phyloP scores from a whole-genome alignment of 2,888 invertebrate species.

The Sialis fuliginosa region DNA sequence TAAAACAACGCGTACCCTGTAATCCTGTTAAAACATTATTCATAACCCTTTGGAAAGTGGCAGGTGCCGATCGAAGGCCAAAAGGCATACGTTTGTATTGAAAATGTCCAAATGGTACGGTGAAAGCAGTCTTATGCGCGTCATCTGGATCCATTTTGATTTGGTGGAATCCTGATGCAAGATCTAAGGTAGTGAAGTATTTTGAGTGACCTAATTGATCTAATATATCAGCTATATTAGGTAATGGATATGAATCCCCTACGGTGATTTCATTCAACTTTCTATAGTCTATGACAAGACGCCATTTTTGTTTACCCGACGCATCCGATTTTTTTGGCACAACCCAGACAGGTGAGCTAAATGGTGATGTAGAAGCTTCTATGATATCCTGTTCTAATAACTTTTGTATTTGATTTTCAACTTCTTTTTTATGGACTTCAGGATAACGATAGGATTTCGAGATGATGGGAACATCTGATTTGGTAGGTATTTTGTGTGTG shows the following conservation, averaged over 20 bases:
- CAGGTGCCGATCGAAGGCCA: not conserved
- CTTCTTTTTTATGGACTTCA: slow-evolving; percentile 14
- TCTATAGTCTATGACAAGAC: slow-evolving; percentile 20
- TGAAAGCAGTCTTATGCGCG: not conserved
- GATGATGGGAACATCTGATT: slow-evolving; percentile 13
- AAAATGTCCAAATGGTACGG: slow-evolving; percentile 6
- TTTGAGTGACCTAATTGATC: slow-evolving; percentile 15
- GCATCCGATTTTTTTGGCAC: slow-evolving; percentile 17
- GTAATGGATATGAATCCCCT: slow-evolving; percentile 13
- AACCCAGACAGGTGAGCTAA: slow-evolving; percentile 13
- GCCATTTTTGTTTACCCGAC: slow-evolving; percentile 15
- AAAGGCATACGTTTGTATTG: not conserved
- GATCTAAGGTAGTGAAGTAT: slow-evolving; percentile 20
- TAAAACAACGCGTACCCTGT: slow-evolving; percentile 15
- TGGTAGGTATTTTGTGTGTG: slow-evolving; percentile 14
- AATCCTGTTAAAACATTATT: slow-evolving; percentile 18
- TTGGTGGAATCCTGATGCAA: slow-evolving; percentile 20
- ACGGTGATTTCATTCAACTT: slow-evolving; percentile 15
- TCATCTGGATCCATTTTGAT: no score
- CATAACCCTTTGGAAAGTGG: slow-evolving; percentile 12
- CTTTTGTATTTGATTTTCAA: slow-evolving; percentile 13
- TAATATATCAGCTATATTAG: slow-evolving; percentile 13
- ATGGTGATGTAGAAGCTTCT: slow-evolving; percentile 11
- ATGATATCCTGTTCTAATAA: slow-evolving; percentile 13
- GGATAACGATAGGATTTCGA: slow-evolving; percentile 15